Conservation (phyloP, 1,140 invertebrate species). For the Drosophila lacertosa region DNA sequence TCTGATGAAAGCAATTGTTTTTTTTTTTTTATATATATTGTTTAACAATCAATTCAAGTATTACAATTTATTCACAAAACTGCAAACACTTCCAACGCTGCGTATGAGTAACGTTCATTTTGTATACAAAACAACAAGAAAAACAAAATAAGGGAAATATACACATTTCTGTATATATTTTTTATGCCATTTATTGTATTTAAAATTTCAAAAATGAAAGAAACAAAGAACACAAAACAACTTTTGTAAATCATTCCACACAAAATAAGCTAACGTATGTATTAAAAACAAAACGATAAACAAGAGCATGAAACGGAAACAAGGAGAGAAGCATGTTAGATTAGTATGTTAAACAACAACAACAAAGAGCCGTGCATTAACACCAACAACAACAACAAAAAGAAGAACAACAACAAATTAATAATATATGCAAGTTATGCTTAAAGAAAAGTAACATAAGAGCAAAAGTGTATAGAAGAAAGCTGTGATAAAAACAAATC, state of each 20-base stretch:
- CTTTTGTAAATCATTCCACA: slow-evolving; percentile 78
- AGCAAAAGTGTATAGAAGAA: slow-evolving; percentile 66
- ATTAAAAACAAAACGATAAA: slow-evolving; percentile 54
- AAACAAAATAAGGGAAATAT: slow-evolving; percentile 46
- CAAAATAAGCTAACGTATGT: slow-evolving; percentile 72
- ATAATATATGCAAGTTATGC: slow-evolving; percentile 78
- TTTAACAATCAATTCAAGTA: slow-evolving; percentile 43
- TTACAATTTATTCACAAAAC: slow-evolving; percentile 58
- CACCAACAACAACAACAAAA: slow-evolving; percentile 47
- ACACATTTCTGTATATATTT: slow-evolving; percentile 65
- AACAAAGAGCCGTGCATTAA: slow-evolving; percentile 59
- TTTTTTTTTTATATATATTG: slow-evolving; percentile 29
- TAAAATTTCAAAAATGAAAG: slow-evolving; percentile 63
- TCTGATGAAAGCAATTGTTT: neutral
- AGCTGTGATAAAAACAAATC: slow-evolving; percentile 68
- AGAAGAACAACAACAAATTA: slow-evolving; percentile 48
- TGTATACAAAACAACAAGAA: slow-evolving; percentile 62
- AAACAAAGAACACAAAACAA: slow-evolving; percentile 40
- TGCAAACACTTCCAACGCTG: slow-evolving; percentile 70
- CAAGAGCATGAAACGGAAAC: slow-evolving; percentile 9
- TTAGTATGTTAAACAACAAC: slow-evolving; percentile 33
- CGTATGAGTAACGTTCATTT: slow-evolving; percentile 71
- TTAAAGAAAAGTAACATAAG: slow-evolving; percentile 68
- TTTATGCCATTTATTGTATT: slow-evolving; percentile 82
- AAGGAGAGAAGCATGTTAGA: slow-evolving; percentile 16